Evolutionary conservation across 2,113 vertebrate species (phyloP).

Genomic region (Oryctolagus cuniculus): DNA sequence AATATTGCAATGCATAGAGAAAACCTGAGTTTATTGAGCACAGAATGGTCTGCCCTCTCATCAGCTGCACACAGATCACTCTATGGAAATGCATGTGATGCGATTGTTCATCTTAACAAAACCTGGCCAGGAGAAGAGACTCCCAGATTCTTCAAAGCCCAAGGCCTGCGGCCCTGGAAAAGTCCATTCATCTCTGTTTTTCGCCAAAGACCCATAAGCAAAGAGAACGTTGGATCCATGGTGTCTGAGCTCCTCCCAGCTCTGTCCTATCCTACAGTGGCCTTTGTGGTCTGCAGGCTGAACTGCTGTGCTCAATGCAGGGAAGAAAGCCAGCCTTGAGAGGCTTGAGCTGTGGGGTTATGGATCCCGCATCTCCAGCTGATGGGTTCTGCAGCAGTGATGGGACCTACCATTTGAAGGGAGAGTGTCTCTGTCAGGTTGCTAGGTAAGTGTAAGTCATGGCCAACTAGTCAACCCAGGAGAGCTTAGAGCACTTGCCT

Average conservation of each 20-base stretch:
- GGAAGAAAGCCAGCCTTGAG: not conserved
- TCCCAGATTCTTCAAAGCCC: not conserved
- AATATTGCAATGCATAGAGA: not conserved
- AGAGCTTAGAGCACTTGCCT: not conserved
- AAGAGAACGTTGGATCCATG: not conserved
- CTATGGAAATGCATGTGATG: too few relatives aligned
- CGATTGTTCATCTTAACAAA: not conserved
- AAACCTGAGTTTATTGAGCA: not conserved
- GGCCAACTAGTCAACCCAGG: not conserved
- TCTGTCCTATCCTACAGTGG: not conserved
- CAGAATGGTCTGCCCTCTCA: not conserved
- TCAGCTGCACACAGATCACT: not conserved
- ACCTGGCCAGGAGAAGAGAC: not conserved
- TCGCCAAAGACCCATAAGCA: not conserved
- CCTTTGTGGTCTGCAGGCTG: not conserved
- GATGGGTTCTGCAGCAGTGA: not conserved
- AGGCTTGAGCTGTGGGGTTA: not conserved
- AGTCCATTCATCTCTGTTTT: not conserved
- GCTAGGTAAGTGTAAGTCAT: not conserved
- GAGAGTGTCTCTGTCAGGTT: not conserved
- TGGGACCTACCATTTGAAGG: not conserved
- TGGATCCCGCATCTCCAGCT: not conserved
- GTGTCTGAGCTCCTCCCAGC: not conserved
- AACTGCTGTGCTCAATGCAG: not conserved
- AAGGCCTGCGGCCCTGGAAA: not conserved